Percentiles rank a stretch among this genome's conserved stretches.
phyloP scores from a whole-genome alignment of 2,888 invertebrate genomes.

The Trachelus troglodyta region DNA sequence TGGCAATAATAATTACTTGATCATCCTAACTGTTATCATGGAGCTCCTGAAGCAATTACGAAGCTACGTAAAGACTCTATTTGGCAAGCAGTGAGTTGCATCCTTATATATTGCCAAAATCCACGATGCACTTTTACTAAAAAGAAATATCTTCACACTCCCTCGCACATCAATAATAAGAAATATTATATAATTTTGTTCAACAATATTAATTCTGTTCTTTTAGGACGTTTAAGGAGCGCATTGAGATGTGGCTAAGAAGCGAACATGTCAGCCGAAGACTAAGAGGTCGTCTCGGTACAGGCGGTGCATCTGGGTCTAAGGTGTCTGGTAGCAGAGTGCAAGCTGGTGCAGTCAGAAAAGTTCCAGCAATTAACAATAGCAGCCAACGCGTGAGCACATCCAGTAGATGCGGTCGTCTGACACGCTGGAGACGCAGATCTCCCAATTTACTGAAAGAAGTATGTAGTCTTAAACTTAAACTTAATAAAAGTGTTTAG shows the following conservation, averaged over 20 bases:
- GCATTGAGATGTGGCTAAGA: constrained; percentile 62
- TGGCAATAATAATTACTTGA: neutral
- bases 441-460: constrained; percentile 59
- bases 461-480: constrained; percentile 35
- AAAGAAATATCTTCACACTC: neutral
- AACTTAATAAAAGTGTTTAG: neutral
- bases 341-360: constrained; percentile 53
- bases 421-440: constrained; percentile 59
- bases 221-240: constrained; percentile 16
- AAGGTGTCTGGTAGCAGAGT: constrained; percentile 50
- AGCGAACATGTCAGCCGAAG: constrained; percentile 62
- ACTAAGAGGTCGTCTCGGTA: constrained; percentile 58
- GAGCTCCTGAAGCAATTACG: neutral
- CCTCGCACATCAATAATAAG: neutral
- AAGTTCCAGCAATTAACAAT: constrained; percentile 54
- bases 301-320: constrained; percentile 39
- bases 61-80: neutral
- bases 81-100: neutral
- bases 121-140: neutral
- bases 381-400: constrained; percentile 55
- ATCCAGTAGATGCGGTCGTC: constrained; percentile 55
- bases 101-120: neutral
- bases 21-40: neutral
- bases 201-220: neutral
- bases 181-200: neutral